Conservation (phyloP, 1,140 invertebrate genomes). For the Oncopeltus fasciatus region DNA sequence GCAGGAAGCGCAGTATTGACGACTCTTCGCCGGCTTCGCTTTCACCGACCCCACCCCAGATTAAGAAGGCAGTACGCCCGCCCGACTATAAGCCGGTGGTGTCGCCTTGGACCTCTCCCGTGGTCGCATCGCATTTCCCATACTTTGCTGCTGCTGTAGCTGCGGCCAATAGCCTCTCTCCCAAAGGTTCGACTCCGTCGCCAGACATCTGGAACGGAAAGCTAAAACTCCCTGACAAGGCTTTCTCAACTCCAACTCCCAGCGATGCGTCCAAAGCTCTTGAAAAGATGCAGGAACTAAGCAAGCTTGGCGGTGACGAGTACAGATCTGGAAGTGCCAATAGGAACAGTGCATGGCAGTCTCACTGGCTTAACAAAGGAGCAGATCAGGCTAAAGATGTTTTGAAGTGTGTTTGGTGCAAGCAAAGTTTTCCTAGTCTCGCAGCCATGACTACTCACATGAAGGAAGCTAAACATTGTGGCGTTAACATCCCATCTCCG, state of each 20-base stretch:
- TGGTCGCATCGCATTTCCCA: conserved; percentile 57
- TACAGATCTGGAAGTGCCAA: conserved; percentile 39
- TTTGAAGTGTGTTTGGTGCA: conserved; percentile 90
- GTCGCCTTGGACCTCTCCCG: conserved; percentile 59
- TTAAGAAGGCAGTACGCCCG: conserved; percentile 26
- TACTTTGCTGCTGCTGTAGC: conserved; percentile 69
- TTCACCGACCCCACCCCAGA: conserved; percentile 23
- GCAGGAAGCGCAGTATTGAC: conserved; percentile 50
- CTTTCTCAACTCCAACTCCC: conserved; percentile 31
- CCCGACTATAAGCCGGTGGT: conserved; percentile 47
- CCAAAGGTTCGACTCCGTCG: conserved; percentile 40
- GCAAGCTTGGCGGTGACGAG: conserved; percentile 63
- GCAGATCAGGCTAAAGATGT: conserved; percentile 87
- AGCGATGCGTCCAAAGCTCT: conserved; percentile 69
- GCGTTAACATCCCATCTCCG: conserved; percentile 60
- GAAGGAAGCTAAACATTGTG: conserved; percentile 88
- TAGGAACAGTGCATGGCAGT: conserved; percentile 80
- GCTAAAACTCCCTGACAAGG: conserved; percentile 41
- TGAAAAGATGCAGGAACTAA: conserved; percentile 83
- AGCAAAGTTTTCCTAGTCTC: conserved; percentile 78
- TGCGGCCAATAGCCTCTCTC: conserved; percentile 49
- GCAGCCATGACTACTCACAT: conserved; percentile 85
- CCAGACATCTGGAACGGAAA: conserved; percentile 61
- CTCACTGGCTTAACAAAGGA: conserved; percentile 85
- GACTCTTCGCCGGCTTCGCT: conserved; percentile 44